These are phyloP conservation scores for Cyphomyrus plagiostoma DNA, from an alignment of 2,113 vertebrate genomes.

Conservation along the genomic window DNA sequence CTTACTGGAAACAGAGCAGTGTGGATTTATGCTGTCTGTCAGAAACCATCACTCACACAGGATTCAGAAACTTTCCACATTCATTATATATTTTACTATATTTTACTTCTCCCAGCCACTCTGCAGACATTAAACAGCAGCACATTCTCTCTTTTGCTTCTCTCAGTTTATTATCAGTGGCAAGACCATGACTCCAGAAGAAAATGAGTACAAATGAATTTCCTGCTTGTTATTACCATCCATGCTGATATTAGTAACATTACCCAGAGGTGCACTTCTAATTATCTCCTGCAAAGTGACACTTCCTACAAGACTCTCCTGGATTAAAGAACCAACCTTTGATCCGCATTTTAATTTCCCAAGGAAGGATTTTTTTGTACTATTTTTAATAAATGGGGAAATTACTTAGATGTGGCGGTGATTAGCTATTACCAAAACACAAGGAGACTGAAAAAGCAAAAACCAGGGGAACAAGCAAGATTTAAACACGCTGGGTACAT, in stretches of 20 bases:
- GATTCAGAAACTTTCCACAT: conserved; percentile 11
- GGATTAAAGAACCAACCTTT: conserved; percentile 39
- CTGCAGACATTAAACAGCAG: conserved; percentile 7
- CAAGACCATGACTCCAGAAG: conserved; percentile 15
- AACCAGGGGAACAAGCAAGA: not conserved
- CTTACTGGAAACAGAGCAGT: not conserved
- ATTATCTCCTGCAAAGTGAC: conserved; percentile 41
- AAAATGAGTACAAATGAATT: conserved; percentile 34
- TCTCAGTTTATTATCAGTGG: conserved; percentile 6
- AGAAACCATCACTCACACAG: not conserved
- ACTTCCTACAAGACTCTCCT: conserved; percentile 37
- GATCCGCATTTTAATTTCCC: conserved; percentile 43
- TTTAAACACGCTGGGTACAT: not conserved
- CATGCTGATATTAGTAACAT: conserved; percentile 32
- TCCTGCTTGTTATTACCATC: conserved; percentile 32
- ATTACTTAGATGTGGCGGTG: conserved; percentile 23
- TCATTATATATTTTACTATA: not conserved
- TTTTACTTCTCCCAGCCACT: not conserved
- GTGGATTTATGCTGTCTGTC: not conserved
- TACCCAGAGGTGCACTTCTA: conserved; percentile 37
- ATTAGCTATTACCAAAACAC: conserved; percentile 22
- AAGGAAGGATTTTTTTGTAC: conserved; percentile 27
- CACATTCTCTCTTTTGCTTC: not conserved
- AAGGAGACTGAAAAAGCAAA: not conserved
- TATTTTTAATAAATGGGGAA: conserved; percentile 36